A percentile compares a stretch with the other conserved stretches of the same genome.
Conservation (phyloP, 2,888 invertebrate species). For the Mesorhabditis belari region DNA sequence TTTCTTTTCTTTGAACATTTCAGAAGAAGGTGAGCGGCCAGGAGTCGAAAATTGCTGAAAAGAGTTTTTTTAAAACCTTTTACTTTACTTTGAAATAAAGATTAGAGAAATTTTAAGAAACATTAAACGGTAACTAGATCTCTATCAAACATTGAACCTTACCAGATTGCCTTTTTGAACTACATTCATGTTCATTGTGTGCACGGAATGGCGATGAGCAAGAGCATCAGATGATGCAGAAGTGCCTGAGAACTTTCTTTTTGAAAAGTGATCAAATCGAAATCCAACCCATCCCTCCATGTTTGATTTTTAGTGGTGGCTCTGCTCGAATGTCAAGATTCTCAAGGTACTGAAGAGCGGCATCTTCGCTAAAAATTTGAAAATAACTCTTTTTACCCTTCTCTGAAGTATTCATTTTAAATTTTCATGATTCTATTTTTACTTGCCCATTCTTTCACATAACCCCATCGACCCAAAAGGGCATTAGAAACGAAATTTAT, state of each 20-base stretch:
- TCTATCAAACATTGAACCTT: not conserved
- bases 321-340: slow-evolving; percentile 15
- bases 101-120: too few species aligned
- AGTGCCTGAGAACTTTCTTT: not conserved
- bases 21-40: not conserved
- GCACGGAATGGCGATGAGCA: not conserved
- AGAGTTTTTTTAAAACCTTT: too few species aligned
- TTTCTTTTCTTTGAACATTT: not conserved
- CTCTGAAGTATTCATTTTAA: too few species aligned
- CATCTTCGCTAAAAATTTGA: slow-evolving; percentile 32
- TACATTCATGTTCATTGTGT: not conserved
- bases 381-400: too few species aligned
- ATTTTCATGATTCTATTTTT: too few species aligned
- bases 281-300: not conserved
- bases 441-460: too few species aligned
- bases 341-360: slow-evolving; percentile 28
- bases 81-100: too few species aligned
- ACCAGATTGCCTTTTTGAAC: not conserved
- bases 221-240: not conserved
- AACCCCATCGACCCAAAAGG: too few species aligned
- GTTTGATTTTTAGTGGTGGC: slow-evolving; percentile 19
- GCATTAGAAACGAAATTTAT: too few species aligned
- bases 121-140: too few species aligned
- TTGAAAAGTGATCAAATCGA: not conserved
- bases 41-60: not conserved